Evolutionary conservation across 1,140 invertebrate genomes (phyloP).

Genomic region (Diorhabda sublineata): DNA sequence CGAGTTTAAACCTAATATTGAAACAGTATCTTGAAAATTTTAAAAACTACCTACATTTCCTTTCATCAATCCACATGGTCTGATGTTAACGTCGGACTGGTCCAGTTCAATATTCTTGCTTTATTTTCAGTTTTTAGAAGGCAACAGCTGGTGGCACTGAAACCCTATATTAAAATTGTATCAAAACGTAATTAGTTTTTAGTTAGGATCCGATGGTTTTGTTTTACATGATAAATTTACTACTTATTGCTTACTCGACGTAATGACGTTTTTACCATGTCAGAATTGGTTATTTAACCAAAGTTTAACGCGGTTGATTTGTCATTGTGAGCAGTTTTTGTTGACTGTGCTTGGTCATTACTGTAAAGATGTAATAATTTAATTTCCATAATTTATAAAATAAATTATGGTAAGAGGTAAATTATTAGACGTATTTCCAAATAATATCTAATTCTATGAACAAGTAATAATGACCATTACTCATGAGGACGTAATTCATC

Average conservation of each 20-base stretch:
- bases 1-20: no score
- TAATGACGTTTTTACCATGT: not conserved
- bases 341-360: no score
- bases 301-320: not conserved
- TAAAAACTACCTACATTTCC: no score
- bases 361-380: no score
- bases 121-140: slow-evolving; percentile 4
- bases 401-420: no score
- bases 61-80: not conserved
- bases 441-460: no score
- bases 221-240: slow-evolving; percentile 12
- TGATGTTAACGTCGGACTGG: not conserved
- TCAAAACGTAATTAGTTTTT: slow-evolving; percentile 18
- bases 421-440: no score
- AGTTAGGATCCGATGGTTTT: not conserved
- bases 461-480: no score
- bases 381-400: no score
- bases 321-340: no score
- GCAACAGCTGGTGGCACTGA: slow-evolving; percentile 17
- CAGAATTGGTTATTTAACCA: not conserved
- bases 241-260: not conserved
- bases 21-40: no score
- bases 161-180: slow-evolving; percentile 22
- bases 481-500: no score
- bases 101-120: not conserved